phyloP scores from a whole-genome alignment of 2,888 invertebrate genomes.

The Drosophila atripex region DNA sequence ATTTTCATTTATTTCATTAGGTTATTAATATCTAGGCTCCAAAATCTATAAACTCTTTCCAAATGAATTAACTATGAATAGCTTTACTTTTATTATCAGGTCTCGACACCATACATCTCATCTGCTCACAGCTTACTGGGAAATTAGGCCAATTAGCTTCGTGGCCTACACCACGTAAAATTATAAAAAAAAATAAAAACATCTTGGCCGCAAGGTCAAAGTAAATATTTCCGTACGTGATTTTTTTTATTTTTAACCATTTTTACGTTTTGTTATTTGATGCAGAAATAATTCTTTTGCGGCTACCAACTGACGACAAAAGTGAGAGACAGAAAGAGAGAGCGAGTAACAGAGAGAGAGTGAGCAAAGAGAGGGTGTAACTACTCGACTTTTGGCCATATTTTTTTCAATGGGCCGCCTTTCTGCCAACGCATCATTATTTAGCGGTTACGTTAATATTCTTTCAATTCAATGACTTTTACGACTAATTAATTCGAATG shows the following conservation, averaged over 20 bases:
- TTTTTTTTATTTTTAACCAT: slow-evolving; percentile 60
- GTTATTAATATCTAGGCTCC: slow-evolving; percentile 3
- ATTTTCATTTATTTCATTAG: slow-evolving; percentile 64
- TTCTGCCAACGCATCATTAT: slow-evolving; percentile 58
- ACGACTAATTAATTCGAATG: slow-evolving; percentile 20
- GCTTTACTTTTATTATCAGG: not conserved
- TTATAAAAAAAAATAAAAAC: slow-evolving; percentile 7
- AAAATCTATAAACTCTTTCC: not conserved
- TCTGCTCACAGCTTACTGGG: slow-evolving; percentile 4
- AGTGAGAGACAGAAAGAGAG: slow-evolving; percentile 5
- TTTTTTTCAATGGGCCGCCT: slow-evolving; percentile 54
- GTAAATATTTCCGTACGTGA: slow-evolving; percentile 57
- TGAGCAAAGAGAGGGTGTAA: slow-evolving; percentile 47
- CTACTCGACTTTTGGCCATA: slow-evolving; percentile 48
- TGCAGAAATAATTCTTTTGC: slow-evolving; percentile 30
- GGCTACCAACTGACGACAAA: slow-evolving; percentile 26
- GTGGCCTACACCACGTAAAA: slow-evolving; percentile 19
- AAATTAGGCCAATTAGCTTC: slow-evolving; percentile 72
- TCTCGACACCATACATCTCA: not conserved
- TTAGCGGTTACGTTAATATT: slow-evolving; percentile 6
- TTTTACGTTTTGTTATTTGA: slow-evolving; percentile 43
- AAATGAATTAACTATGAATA: not conserved
- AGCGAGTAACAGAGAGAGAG: slow-evolving; percentile 14
- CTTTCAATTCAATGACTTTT: slow-evolving; percentile 9
- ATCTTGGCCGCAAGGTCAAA: slow-evolving; percentile 44